Conservation (phyloP, 2,113 vertebrate genomes). For the Aspidoscelis tigris region DNA sequence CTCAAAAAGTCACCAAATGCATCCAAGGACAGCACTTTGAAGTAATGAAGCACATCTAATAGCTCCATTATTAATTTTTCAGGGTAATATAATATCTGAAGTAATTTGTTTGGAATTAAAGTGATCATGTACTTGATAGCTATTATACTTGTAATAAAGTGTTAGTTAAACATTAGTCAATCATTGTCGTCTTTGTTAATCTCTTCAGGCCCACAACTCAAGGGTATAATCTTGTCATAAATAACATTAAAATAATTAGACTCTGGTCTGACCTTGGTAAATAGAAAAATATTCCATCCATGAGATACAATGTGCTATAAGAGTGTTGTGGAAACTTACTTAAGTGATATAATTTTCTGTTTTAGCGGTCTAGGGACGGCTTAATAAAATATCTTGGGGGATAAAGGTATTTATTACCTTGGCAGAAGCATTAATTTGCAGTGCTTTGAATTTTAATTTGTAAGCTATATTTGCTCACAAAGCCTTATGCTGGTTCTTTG, state of each 20-base stretch:
- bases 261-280: slow-evolving; percentile 13
- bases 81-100: slow-evolving; percentile 47
- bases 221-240: neutral
- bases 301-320: neutral
- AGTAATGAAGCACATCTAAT: slow-evolving; percentile 59
- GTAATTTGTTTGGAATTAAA: slow-evolving; percentile 58
- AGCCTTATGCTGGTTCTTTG: neutral
- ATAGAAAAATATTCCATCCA: slow-evolving; percentile 30
- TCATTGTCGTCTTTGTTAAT: slow-evolving; percentile 6
- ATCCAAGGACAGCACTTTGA: slow-evolving; percentile 30
- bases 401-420: neutral
- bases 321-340: slow-evolving; percentile 20
- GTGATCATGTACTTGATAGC: slow-evolving; percentile 50
- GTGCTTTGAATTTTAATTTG: neutral
- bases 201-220: neutral
- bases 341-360: slow-evolving; percentile 25
- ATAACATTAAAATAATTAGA: slow-evolving; percentile 35
- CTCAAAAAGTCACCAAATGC: neutral
- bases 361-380: neutral
- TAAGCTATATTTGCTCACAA: neutral
- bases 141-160: slow-evolving; percentile 39
- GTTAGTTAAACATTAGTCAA: slow-evolving; percentile 33
- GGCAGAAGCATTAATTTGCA: neutral
- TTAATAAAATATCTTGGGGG: neutral
- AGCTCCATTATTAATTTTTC: slow-evolving; percentile 55